Evolutionary conservation across 2,113 vertebrate genomes (phyloP).

Genomic region (Diphyllodes magnificus): DNA sequence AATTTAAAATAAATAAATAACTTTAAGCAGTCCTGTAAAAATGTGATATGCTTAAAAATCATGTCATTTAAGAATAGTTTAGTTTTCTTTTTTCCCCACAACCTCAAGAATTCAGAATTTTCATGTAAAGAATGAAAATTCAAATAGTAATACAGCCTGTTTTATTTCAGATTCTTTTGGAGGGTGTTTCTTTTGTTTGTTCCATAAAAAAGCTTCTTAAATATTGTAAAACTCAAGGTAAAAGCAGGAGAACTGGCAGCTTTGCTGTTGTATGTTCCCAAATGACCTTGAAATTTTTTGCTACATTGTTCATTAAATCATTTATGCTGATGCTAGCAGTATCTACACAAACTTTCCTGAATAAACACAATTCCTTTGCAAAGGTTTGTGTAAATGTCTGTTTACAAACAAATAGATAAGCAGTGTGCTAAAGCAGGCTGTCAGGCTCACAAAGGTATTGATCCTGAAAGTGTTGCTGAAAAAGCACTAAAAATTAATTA

Average conservation of each 20-base stretch:
- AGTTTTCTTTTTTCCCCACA: fast-evolving
- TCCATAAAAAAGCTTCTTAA: not conserved
- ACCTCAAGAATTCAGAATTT: not conserved
- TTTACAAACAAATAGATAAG: not conserved
- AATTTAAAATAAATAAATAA: not conserved
- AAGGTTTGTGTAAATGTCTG: not conserved
- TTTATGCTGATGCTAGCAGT: not conserved
- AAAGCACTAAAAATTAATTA: not conserved
- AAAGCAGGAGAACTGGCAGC: not conserved
- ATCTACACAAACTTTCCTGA: not conserved
- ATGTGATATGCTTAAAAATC: not conserved
- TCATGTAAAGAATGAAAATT: not conserved
- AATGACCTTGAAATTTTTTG: not conserved
- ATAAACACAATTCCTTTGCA: not conserved
- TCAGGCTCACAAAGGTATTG: not conserved
- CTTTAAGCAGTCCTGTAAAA: not conserved
- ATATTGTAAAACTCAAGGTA: not conserved
- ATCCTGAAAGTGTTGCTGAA: not conserved
- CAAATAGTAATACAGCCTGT: not conserved
- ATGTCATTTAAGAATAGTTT: not conserved
- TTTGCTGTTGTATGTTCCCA: not conserved
- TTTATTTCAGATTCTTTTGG: not conserved
- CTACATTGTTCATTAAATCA: not conserved
- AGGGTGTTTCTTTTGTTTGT: not conserved
- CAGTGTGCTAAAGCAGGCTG: not conserved